Conservation (phyloP, 2,888 invertebrate species). For the Megastigmus dorsalis region DNA sequence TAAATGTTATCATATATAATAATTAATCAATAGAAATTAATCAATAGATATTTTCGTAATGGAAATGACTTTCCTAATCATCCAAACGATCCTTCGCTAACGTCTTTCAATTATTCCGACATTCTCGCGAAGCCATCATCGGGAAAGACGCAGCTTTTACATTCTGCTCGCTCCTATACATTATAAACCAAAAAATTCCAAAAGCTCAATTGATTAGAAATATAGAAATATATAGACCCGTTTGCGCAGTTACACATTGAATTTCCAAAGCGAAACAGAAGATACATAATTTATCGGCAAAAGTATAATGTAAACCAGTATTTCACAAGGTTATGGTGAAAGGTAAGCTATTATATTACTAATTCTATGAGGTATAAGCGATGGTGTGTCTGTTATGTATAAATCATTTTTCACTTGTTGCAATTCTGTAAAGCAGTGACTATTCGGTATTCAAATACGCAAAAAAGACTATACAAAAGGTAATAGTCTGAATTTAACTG, state of each 20-base stretch:
- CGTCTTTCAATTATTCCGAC: constrained; percentile 37
- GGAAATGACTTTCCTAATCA: constrained; percentile 17
- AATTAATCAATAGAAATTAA: not conserved
- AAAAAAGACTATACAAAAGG: not conserved
- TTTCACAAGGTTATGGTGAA: not conserved
- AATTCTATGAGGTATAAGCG: too few relatives aligned
- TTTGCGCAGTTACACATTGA: too few relatives aligned
- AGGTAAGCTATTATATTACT: too few relatives aligned
- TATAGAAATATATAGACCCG: too few relatives aligned
- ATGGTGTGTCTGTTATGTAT: too few relatives aligned
- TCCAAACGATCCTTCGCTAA: constrained; percentile 4
- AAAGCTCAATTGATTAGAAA: not conserved
- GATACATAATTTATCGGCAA: too few relatives aligned
- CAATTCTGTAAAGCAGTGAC: too few relatives aligned
- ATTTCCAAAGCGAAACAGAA: too few relatives aligned
- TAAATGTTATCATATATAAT: not conserved
- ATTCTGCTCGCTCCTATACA: not conserved
- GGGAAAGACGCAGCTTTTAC: constrained; percentile 19
- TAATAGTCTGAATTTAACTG: constrained; percentile 74
- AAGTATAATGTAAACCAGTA: not conserved
- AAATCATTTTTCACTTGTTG: too few relatives aligned
- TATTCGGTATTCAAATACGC: not conserved
- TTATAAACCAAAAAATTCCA: constrained; percentile 5
- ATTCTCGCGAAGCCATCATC: constrained; percentile 37
- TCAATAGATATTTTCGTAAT: constrained; percentile 15